These are phyloP conservation scores for Melanotaenia parkinsoni DNA, from an alignment of 2,797 vertebrate genomes.

Conservation along the genomic window DNA sequence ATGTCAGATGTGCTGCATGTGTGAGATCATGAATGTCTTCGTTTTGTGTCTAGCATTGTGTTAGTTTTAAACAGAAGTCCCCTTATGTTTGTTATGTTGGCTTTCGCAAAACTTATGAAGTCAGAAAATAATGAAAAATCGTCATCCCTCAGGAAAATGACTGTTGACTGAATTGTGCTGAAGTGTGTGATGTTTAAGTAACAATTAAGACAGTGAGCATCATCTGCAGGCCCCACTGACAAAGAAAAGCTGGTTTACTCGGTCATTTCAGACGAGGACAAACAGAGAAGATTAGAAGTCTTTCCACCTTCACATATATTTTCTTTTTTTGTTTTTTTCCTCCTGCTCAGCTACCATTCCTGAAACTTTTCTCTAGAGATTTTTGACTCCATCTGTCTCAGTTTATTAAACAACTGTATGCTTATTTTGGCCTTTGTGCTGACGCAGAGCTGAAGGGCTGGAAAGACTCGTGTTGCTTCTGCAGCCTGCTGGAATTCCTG, in stretches of 20 bases:
- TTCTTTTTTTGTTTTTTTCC: conserved; percentile 30
- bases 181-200: conserved; percentile 46
- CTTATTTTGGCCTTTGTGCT: conserved; percentile 75
- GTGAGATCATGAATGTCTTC: conserved; percentile 26
- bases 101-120: conserved; percentile 38
- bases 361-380: conserved; percentile 54
- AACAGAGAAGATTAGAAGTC: conserved; percentile 7
- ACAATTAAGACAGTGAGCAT: conserved; percentile 18
- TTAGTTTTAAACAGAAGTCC: conserved; percentile 36
- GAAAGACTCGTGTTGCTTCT: conserved; percentile 49
- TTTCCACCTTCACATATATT: conserved; percentile 13
- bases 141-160: conserved; percentile 36
- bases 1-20: neutral
- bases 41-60: conserved; percentile 13
- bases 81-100: conserved; percentile 36
- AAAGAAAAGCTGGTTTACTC: conserved; percentile 6
- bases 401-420: conserved; percentile 73
- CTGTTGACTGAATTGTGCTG: conserved; percentile 21
- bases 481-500: conserved; percentile 57
- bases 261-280: neutral
- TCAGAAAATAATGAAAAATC: conserved; percentile 47
- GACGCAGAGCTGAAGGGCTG: conserved; percentile 46
- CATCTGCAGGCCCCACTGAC: neutral
- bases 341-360: conserved; percentile 14
- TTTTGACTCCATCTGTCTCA: conserved; percentile 49